Conservation (phyloP, 2,797 vertebrate species). For the Labroides dimidiatus region DNA sequence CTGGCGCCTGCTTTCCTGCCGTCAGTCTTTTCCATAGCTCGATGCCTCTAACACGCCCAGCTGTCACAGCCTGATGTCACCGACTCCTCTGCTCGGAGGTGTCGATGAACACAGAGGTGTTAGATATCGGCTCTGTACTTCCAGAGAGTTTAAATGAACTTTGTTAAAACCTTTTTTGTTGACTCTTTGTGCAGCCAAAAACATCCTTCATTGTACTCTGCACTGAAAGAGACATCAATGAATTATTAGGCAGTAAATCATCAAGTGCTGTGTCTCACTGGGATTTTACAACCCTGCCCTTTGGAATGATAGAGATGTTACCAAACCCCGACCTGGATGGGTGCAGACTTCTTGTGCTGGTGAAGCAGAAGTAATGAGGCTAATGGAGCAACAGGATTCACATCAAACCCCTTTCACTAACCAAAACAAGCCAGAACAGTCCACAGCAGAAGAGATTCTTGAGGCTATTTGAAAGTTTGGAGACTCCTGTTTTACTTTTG, state of each 20-base stretch:
- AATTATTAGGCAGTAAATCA: slow-evolving; percentile 21
- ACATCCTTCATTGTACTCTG: slow-evolving; percentile 13
- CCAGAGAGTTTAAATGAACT: slow-evolving; percentile 38
- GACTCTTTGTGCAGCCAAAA: neutral
- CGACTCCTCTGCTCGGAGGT: slow-evolving; percentile 30
- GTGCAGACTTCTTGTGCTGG: too few relatives aligned
- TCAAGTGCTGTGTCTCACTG: neutral
- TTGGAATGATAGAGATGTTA: too few relatives aligned
- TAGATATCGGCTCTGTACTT: slow-evolving; percentile 19
- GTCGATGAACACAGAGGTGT: slow-evolving; percentile 35
- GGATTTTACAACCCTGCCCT: neutral
- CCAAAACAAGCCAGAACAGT: too few relatives aligned
- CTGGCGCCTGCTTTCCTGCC: slow-evolving; percentile 47
- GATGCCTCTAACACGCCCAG: slow-evolving; percentile 10
- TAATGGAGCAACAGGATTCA: too few relatives aligned
- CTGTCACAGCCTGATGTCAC: slow-evolving; percentile 49
- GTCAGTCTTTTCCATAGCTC: slow-evolving; percentile 36
- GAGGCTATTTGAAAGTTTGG: too few relatives aligned
- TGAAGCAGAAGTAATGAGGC: too few relatives aligned
- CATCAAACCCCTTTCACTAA: too few relatives aligned
- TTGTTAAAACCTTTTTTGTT: slow-evolving; percentile 28
- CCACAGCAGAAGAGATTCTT: too few relatives aligned
- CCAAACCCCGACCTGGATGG: too few relatives aligned
- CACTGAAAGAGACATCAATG: neutral
- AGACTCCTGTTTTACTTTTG: too few relatives aligned